phyloP scores from a whole-genome alignment of 2,797 vertebrate species.

The Rhinogobio ventralis region DNA sequence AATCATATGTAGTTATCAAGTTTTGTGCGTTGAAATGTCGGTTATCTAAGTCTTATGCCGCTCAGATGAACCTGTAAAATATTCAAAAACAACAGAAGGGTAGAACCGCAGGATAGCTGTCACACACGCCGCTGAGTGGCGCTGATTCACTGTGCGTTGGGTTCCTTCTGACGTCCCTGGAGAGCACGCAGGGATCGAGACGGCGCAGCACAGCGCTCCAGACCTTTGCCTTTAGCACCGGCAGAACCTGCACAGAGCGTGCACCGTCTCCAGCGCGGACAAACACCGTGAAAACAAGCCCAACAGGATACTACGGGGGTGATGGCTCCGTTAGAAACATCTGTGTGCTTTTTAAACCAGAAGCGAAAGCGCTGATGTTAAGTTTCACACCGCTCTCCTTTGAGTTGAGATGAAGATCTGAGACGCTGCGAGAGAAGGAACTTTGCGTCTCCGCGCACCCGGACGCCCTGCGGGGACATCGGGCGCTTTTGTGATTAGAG shows the following conservation, averaged over 20 bases:
- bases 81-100: background rate
- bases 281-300: conserved; percentile 20
- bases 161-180: conserved; percentile 1
- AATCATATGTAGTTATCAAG: background rate
- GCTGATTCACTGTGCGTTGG: conserved; percentile 45
- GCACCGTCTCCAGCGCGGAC: conserved; percentile 28
- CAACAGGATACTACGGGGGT: conserved; percentile 4
- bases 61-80: conserved; percentile 6
- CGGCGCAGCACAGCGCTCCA: conserved; percentile 48
- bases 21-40: background rate
- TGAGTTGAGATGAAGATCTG: conserved; percentile 53
- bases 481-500: conserved; percentile 9
- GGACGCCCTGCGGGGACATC: conserved; percentile 30
- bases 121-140: conserved; percentile 51
- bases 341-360: conserved; percentile 6
- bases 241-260: conserved; percentile 41
- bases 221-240: conserved; percentile 55
- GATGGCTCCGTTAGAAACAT: conserved; percentile 8
- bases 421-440: conserved; percentile 42
- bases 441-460: conserved; percentile 49
- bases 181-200: conserved; percentile 37
- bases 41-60: background rate
- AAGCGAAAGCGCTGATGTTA: conserved; percentile 34
- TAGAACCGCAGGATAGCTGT: conserved; percentile 5
- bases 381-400: conserved; percentile 48